Evolutionary conservation across 1,140 invertebrate species (phyloP).

Genomic region (Glossosoma conforme): DNA sequence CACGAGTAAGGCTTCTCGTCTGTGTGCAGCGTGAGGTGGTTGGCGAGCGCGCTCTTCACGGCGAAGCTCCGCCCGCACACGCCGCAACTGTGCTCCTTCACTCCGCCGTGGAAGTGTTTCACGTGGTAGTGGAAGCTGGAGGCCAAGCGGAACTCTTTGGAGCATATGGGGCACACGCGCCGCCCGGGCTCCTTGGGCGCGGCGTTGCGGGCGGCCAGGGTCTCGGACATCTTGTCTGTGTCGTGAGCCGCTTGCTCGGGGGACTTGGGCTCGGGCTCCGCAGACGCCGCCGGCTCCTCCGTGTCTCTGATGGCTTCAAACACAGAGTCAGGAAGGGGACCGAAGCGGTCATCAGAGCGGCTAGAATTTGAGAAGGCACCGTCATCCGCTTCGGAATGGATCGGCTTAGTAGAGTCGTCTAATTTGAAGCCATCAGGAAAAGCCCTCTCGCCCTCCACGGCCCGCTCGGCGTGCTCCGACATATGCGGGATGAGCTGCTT

Average conservation of each 20-base stretch:
- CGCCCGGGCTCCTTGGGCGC: conserved; percentile 31
- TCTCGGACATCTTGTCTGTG: conserved; percentile 15
- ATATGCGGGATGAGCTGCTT: conserved; percentile 38
- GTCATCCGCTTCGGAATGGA: conserved; percentile 13
- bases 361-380: conserved; percentile 37
- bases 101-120: conserved; percentile 30
- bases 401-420: conserved; percentile 4
- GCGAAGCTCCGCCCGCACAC: conserved; percentile 27
- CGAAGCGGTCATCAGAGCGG: conserved; percentile 35
- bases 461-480: conserved; percentile 34
- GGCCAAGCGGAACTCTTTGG: conserved; percentile 23
- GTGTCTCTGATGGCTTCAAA: conserved; percentile 39
- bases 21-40: conserved; percentile 43
- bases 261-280: conserved; percentile 29
- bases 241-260: conserved; percentile 29
- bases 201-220: background rate
- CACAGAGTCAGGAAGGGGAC: conserved; percentile 36
- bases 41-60: conserved; percentile 35
- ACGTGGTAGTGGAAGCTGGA: conserved; percentile 30
- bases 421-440: background rate
- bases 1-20: conserved; percentile 48
- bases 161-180: conserved; percentile 34
- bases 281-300: conserved; percentile 26
- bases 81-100: conserved; percentile 26
- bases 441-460: conserved; percentile 9